A percentile compares a stretch with the other conserved stretches of the same genome.
These are phyloP conservation scores for Matsumurasca onukii DNA, from an alignment of 1,140 invertebrate genomes.

Conservation along the genomic window DNA sequence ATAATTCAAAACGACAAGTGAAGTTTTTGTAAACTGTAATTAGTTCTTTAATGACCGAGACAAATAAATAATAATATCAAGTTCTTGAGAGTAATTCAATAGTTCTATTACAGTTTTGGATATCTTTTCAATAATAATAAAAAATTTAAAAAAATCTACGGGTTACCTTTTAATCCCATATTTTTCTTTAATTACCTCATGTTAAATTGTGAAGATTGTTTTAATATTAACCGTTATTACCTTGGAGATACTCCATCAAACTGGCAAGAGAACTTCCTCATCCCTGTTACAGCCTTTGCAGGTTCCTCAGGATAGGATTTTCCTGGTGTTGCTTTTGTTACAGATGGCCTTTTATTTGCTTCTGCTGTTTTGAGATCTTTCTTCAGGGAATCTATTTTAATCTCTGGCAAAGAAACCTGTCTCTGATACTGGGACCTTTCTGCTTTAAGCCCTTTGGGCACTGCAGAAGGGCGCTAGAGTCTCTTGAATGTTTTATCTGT, in stretches of 20 bases:
- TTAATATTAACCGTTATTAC: too few relatives aligned
- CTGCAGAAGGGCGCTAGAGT: conserved; percentile 5
- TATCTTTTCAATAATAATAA: too few relatives aligned
- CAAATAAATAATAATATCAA: too few relatives aligned
- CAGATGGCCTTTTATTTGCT: background rate
- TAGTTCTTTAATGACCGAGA: too few relatives aligned
- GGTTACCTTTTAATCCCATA: too few relatives aligned
- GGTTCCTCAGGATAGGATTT: conserved; percentile 39
- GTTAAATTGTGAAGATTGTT: too few relatives aligned
- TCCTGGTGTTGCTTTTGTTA: conserved; percentile 11
- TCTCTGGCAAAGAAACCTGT: conserved; percentile 41
- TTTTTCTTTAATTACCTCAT: too few relatives aligned
- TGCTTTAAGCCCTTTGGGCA: background rate
- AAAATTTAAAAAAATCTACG: too few relatives aligned
- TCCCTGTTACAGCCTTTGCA: conserved; percentile 40
- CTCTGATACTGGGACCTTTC: conserved; percentile 31
- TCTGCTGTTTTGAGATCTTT: background rate
- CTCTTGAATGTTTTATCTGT: conserved; percentile 18
- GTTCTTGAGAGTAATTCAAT: too few relatives aligned
- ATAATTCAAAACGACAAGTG: too few relatives aligned
- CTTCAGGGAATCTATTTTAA: conserved; percentile 33
- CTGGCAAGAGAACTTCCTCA: conserved; percentile 46
- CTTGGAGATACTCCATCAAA: conserved; percentile 38
- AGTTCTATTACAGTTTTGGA: too few relatives aligned
- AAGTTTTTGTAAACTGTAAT: too few relatives aligned